Conservation (phyloP, 2,113 vertebrate species). For the Corydoras maculifer region DNA sequence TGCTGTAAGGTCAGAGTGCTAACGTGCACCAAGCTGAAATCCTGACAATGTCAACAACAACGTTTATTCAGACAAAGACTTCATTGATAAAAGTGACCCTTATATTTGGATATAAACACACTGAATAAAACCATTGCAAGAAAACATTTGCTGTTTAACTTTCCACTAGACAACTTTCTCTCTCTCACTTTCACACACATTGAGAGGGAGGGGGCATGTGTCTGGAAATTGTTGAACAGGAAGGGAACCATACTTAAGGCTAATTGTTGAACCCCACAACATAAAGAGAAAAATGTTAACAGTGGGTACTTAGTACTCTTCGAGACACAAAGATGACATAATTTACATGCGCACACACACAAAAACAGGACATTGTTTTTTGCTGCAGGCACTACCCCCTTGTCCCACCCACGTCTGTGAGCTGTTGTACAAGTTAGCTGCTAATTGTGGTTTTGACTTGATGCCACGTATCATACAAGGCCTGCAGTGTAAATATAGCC, state of each 20-base stretch:
- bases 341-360: constrained; percentile 14
- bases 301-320: not conserved
- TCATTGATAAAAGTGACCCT: too few relatives aligned
- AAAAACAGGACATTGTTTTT: constrained; percentile 33
- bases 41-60: too few relatives aligned
- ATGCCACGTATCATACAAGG: constrained; percentile 5
- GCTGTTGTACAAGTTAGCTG: constrained; percentile 25
- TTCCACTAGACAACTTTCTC: too few relatives aligned
- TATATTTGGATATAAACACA: too few relatives aligned
- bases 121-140: too few relatives aligned
- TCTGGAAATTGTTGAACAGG: constrained; percentile 14
- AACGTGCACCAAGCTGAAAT: too few relatives aligned
- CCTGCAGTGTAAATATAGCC: constrained; percentile 22
- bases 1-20: too few relatives aligned
- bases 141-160: too few relatives aligned
- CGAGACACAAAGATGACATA: too few relatives aligned
- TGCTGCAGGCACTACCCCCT: constrained; percentile 11
- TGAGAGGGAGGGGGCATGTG: not conserved
- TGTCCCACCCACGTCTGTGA: constrained; percentile 10
- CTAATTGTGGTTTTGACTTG: constrained; percentile 29
- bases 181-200: too few relatives aligned
- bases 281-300: constrained; percentile 44
- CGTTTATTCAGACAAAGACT: too few relatives aligned
- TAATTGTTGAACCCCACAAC: constrained; percentile 40
- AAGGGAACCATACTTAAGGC: constrained; percentile 39